phyloP scores from a whole-genome alignment of 2,113 vertebrate genomes.

The Alligator mississippiensis region DNA sequence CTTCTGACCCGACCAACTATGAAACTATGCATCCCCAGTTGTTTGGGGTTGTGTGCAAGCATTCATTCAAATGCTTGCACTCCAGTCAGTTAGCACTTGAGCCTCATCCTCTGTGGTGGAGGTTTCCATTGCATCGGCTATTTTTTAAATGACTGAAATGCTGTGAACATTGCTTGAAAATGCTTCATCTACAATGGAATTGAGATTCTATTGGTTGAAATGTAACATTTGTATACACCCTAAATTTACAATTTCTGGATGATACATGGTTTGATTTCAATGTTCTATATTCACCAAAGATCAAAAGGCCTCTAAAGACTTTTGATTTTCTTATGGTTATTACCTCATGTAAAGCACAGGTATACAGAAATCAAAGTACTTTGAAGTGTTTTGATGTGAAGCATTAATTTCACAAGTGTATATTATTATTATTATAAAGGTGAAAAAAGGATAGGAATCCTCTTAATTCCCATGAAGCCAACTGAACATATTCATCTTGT shows the following conservation, averaged over 20 bases:
- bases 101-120: no score
- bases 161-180: no score
- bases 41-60: no score
- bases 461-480: background rate
- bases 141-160: no score
- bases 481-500: background rate
- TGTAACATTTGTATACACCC: no score
- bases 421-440: conserved; percentile 6
- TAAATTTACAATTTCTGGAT: conserved; percentile 24
- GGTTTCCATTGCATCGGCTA: no score
- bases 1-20: no score
- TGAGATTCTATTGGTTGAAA: no score
- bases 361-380: conserved; percentile 21
- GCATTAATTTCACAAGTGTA: conserved; percentile 36
- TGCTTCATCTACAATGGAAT: no score
- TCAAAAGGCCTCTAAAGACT: background rate
- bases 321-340: conserved; percentile 35
- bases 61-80: no score
- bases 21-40: no score
- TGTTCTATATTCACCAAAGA: background rate
- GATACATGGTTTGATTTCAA: conserved; percentile 28
- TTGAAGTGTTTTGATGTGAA: background rate
- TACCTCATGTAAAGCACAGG: background rate
- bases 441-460: background rate
- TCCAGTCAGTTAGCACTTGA: no score